Percentiles rank a stretch among this genome's conserved stretches.
These are phyloP conservation scores for Agrochola litura DNA, from an alignment of 2,888 invertebrate genomes.

Conservation along the genomic window DNA sequence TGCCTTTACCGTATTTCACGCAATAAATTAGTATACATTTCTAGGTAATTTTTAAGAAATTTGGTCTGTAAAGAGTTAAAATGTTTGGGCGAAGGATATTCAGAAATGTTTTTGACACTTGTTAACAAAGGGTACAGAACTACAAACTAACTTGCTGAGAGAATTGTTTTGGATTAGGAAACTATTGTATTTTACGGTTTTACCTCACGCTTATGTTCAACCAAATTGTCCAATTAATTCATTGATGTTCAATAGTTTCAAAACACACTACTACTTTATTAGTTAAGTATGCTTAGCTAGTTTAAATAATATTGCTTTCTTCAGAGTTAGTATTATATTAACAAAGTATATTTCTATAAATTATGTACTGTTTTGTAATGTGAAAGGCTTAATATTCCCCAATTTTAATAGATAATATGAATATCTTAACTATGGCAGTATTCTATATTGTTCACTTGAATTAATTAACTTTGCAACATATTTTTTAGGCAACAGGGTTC, in stretches of 20 bases:
- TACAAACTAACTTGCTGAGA: slow-evolving; percentile 1
- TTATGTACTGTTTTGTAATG: slow-evolving; percentile 22
- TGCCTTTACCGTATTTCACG: slow-evolving; percentile 37
- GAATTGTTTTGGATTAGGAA: slow-evolving; percentile 8
- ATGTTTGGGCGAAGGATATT: slow-evolving; percentile 3
- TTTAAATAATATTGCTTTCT: slow-evolving; percentile 38
- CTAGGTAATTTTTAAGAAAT: slow-evolving; percentile 30
- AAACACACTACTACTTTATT: slow-evolving; percentile 19
- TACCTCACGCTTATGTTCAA: slow-evolving; percentile 32
- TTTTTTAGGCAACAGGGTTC: slow-evolving; percentile 24
- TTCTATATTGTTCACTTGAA: slow-evolving; percentile 24
- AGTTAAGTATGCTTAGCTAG: slow-evolving; percentile 30
- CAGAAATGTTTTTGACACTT: slow-evolving; percentile 14
- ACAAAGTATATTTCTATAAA: slow-evolving; percentile 45
- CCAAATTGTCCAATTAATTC: neutral
- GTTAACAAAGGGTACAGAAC: neutral
- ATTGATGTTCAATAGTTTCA: slow-evolving; percentile 25
- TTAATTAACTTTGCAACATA: slow-evolving; percentile 25
- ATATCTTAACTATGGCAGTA: slow-evolving; percentile 15
- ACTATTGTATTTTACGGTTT: slow-evolving; percentile 10
- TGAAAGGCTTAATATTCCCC: slow-evolving; percentile 34
- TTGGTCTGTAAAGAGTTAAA: slow-evolving; percentile 24
- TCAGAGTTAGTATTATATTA: slow-evolving; percentile 21
- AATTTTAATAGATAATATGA: slow-evolving; percentile 23
- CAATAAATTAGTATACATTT: slow-evolving; percentile 41